phyloP scores from a whole-genome alignment of 23 tunicate species.

The Pegea sp. region DNA sequence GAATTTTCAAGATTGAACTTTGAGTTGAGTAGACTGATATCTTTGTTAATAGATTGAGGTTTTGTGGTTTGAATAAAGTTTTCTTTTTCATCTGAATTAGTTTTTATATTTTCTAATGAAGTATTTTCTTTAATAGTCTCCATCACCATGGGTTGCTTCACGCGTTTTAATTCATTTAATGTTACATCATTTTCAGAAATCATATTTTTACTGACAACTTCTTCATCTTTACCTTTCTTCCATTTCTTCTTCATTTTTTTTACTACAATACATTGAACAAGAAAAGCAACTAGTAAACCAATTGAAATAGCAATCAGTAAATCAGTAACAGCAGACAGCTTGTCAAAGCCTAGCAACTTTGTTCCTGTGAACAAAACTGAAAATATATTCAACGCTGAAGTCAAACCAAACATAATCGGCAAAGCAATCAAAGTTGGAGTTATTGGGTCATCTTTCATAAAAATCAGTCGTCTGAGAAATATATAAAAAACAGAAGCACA shows the following conservation, averaged over 20 bases:
- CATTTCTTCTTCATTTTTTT: slow-evolving; percentile 12
- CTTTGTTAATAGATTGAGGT: too few species aligned
- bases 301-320: slow-evolving; percentile 20
- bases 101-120: slow-evolving; percentile 7
- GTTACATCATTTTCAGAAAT: not conserved
- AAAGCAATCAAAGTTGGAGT: slow-evolving; percentile 47
- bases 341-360: slow-evolving; percentile 15
- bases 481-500: not conserved
- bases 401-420: slow-evolving; percentile 72
- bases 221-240: not conserved
- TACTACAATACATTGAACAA: slow-evolving; percentile 54
- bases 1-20: not conserved
- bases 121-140: slow-evolving; percentile 57
- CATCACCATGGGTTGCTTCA: slow-evolving; percentile 23
- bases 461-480: not conserved
- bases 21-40: not conserved
- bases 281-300: slow-evolving; percentile 20
- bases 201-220: not conserved
- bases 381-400: slow-evolving; percentile 65
- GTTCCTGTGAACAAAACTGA: slow-evolving; percentile 68
- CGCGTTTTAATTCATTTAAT: not conserved
- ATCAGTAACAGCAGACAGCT: slow-evolving; percentile 26
- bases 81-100: slow-evolving; percentile 1
- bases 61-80: too few species aligned
- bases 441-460: slow-evolving; percentile 44